Evolutionary conservation across 2,113 vertebrate genomes (phyloP), one percentile per base, ranked within the genome.

Genomic region (Leptobrachium leishanense): DNA sequence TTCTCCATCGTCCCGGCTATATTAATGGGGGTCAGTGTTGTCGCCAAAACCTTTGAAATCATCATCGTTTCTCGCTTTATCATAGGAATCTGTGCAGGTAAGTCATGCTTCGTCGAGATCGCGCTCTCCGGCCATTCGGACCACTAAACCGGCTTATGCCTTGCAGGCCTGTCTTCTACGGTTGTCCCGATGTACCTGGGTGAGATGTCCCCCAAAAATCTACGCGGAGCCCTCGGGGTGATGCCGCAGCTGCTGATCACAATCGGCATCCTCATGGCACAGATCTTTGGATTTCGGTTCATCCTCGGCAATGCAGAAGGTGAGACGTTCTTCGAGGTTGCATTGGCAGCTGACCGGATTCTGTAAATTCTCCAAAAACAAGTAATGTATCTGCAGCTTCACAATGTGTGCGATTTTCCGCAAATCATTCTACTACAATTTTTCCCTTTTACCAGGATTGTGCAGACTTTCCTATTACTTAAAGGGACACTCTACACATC

Each of bases 171-270:
- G 81, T 97, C 96, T 2, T 98, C 97, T 86, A 99, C 86, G 0
- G 97, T 98, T 67, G 97, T 98, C 72, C 96, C 97, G 6, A 98
- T 98, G 97, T 99, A 98, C 87, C 82, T 98, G 42, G 97, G 97
- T n/a, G 97, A 99, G 81, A 84, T 98, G 46, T 85, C 97, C 43
- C 96, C 97, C 0, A 97, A 90, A 85, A 98, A 97, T 84, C 88
- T 98, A 73, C 86, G 97, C 81, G 97, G 97, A 31, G 96, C 94
- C 0, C 69, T 95, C 0, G 91, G 96, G 12, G 88, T 99, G 40
- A 43, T 97, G 0, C 97, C 97, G 0, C 86, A 99, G 90, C 93
- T 98, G 6, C 96, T 99, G 87, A 96, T 99, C 89, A 97, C 95
- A 0, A 0, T 96, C 0, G 97, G 97, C 0, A 99, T 99, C 87